Evolutionary conservation across 2,113 vertebrate genomes (phyloP).

Genomic region (Pluvianellus socialis): DNA sequence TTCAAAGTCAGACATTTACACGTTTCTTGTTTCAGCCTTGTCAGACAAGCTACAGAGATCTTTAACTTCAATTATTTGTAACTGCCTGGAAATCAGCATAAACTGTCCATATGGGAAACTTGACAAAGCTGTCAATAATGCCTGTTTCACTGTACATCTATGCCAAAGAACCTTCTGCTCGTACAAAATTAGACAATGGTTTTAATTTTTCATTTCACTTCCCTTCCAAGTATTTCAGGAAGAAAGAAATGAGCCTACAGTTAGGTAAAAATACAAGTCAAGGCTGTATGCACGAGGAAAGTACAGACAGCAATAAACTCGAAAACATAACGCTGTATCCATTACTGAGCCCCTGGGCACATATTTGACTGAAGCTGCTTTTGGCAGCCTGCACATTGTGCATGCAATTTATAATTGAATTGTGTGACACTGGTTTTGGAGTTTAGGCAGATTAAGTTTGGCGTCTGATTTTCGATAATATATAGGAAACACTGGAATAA

Average conservation of each 20-base stretch:
- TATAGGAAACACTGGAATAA: neutral
- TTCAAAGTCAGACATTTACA: neutral
- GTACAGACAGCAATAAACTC: neutral
- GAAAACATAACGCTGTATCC: neutral
- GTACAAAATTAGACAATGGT: neutral
- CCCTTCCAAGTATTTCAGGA: neutral
- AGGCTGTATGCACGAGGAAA: neutral
- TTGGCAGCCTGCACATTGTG: neutral
- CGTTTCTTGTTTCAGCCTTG: neutral
- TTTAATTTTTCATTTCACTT: neutral
- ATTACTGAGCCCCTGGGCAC: neutral
- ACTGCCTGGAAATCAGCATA: slow-evolving; percentile 1
- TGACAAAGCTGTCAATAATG: slow-evolving; percentile 31
- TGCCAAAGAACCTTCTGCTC: slow-evolving; percentile 7
- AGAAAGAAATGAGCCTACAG: neutral
- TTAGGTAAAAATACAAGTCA: neutral
- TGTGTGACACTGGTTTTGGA: neutral
- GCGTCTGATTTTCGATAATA: slow-evolving; percentile 5
- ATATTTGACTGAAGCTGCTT: neutral
- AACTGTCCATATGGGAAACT: slow-evolving; percentile 9
- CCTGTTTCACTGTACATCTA: neutral
- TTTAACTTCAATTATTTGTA: slow-evolving; percentile 37
- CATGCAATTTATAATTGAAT: neutral
- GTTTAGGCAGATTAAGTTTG: neutral
- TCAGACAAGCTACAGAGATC: neutral